A percentile compares a stretch with the other conserved stretches of the same genome.
Evolutionary conservation across 2,888 invertebrate species (phyloP).

Genomic region (Lycophotia porphyrea): DNA sequence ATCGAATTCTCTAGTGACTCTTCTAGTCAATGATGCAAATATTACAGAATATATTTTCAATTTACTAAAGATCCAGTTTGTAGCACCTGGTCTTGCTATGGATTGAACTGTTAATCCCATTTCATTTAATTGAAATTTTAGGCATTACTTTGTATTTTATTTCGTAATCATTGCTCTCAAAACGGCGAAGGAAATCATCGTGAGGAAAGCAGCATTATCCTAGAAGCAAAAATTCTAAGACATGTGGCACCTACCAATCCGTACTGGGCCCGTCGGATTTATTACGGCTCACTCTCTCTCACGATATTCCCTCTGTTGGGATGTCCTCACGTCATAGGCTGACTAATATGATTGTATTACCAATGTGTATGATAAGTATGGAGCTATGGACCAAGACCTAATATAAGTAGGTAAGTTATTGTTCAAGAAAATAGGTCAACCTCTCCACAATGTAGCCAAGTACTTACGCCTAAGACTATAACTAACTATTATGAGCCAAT

Average conservation of each 20-base stretch:
- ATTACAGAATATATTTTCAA: slow-evolving; percentile 23
- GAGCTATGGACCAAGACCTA: not conserved
- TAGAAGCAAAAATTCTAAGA: not conserved
- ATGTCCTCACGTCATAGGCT: not conserved
- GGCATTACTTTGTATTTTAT: not conserved
- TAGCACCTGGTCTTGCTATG: not conserved
- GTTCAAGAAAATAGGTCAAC: slow-evolving; percentile 11
- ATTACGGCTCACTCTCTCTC: not conserved
- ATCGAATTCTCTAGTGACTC: slow-evolving; percentile 31
- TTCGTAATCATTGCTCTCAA: not conserved
- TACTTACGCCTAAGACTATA: slow-evolving; percentile 34
- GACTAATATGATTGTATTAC: not conserved
- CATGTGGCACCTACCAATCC: not conserved
- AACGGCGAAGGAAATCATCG: not conserved
- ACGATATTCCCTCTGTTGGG: not conserved
- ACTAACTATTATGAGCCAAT: slow-evolving; percentile 57
- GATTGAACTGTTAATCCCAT: not conserved
- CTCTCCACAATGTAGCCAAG: slow-evolving; percentile 15
- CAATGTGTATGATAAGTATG: not conserved
- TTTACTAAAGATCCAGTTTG: slow-evolving; percentile 11
- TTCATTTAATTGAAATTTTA: not conserved
- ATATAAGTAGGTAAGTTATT: not conserved
- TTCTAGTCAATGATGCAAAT: slow-evolving; percentile 34
- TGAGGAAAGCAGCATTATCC: not conserved
- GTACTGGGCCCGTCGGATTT: not conserved